phyloP scores from a whole-genome alignment of 1,140 invertebrate genomes.

The Physella acuta region DNA sequence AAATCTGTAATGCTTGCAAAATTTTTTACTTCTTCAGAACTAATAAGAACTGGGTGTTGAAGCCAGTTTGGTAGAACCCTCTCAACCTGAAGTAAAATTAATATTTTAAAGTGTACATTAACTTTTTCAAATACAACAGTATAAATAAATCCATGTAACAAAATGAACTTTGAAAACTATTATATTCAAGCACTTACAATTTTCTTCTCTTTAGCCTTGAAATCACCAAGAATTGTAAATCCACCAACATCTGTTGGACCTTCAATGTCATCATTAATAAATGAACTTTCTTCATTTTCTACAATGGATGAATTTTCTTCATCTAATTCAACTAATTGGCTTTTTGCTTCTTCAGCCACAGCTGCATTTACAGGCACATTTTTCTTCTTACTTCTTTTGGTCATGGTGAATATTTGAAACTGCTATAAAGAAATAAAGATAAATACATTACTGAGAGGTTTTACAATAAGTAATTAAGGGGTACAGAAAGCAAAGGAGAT shows the following conservation, averaged over 20 bases:
- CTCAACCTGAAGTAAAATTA: slow-evolving; percentile 54
- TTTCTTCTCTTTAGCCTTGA: slow-evolving; percentile 41
- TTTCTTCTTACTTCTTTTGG: too few species aligned
- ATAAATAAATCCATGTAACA: background rate
- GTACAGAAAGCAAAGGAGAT: background rate
- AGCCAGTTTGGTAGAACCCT: slow-evolving; percentile 85
- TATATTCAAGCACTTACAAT: slow-evolving; percentile 58
- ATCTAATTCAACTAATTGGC: too few species aligned
- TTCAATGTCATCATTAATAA: slow-evolving; percentile 20
- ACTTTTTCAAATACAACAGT: background rate
- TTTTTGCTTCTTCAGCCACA: too few species aligned
- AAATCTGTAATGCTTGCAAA: slow-evolving; percentile 68
- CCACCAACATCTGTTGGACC: slow-evolving; percentile 40
- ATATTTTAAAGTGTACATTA: background rate
- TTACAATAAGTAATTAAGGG: too few species aligned
- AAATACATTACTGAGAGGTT: too few species aligned
- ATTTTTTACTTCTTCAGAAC: slow-evolving; percentile 61
- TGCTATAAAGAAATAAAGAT: too few species aligned
- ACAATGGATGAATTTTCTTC: too few species aligned
- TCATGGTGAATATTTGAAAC: too few species aligned
- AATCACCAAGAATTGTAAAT: slow-evolving; percentile 53
- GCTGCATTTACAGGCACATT: too few species aligned
- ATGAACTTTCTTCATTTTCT: too few species aligned
- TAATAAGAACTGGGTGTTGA: slow-evolving; percentile 75
- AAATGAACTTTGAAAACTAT: background rate